A percentile compares a stretch with the other conserved stretches of the same genome.
These are phyloP conservation scores for Nothocercus nigrocapillus DNA, from an alignment of 2,113 vertebrate species.

Conservation along the genomic window DNA sequence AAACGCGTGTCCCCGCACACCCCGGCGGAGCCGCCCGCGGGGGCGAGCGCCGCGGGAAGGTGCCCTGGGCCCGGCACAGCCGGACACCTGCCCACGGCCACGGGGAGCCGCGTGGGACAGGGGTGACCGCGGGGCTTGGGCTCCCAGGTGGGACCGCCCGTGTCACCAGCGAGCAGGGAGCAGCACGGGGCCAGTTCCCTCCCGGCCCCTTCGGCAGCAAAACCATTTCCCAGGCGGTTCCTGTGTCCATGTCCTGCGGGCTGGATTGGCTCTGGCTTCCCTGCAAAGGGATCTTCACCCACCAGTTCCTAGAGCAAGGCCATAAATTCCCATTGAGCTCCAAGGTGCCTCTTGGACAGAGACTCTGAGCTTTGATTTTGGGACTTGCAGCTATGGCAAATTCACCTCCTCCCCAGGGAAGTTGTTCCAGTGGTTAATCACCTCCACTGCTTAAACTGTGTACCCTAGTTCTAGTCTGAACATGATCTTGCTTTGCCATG, in stretches of 20 bases:
- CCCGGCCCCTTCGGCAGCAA: not conserved
- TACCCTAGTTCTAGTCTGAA: not conserved
- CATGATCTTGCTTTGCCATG: not conserved
- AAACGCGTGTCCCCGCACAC: not conserved
- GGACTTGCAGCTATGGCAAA: fast-evolving
- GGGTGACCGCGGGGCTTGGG: not conserved
- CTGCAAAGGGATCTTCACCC: not conserved
- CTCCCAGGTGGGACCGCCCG: not conserved
- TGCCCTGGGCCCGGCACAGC: not conserved
- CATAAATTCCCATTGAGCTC: not conserved
- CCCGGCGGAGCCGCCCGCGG: not conserved
- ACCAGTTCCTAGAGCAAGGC: not conserved
- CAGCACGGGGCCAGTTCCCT: fast-evolving
- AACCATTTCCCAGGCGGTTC: not conserved
- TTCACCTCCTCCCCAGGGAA: not conserved
- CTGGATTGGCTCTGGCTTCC: not conserved
- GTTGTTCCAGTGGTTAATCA: not conserved
- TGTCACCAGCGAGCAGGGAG: fast-evolving
- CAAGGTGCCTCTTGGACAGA: not conserved
- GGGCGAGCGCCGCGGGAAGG: fast-evolving
- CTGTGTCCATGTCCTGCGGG: not conserved
- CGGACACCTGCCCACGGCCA: not conserved
- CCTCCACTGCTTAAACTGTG: not conserved
- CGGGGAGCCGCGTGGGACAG: fast-evolving
- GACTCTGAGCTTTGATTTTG: not conserved